phyloP scores from a whole-genome alignment of 2,797 vertebrate species.

The Melanotaenia parkinsoni region DNA sequence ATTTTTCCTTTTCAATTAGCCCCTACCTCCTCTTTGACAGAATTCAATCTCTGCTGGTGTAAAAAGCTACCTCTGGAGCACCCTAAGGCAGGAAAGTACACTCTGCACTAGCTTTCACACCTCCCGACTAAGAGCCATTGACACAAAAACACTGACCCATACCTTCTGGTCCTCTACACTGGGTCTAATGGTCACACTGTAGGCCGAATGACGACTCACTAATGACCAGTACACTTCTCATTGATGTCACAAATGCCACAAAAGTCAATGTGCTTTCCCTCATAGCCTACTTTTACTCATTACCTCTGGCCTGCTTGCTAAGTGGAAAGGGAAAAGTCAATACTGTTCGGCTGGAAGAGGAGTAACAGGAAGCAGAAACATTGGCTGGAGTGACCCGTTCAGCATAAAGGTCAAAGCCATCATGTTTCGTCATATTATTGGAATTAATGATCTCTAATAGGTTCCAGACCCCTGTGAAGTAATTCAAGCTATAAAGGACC shows the following conservation, averaged over 20 bases:
- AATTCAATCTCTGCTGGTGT: conserved; percentile 57
- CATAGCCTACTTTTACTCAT: conserved; percentile 45
- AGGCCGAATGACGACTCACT: conserved; percentile 63
- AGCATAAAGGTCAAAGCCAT: conserved; percentile 45
- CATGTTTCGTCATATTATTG: conserved; percentile 48
- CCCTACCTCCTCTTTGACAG: conserved; percentile 28
- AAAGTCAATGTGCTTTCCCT: conserved; percentile 67
- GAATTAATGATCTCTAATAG: conserved; percentile 55
- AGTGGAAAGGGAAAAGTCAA: conserved; percentile 50
- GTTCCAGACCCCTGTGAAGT: conserved; percentile 43
- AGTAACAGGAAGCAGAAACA: conserved; percentile 47
- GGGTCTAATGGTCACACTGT: conserved; percentile 62
- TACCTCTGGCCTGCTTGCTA: conserved; percentile 24
- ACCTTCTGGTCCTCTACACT: conserved; percentile 48
- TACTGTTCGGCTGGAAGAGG: conserved; percentile 45
- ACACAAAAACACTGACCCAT: conserved; percentile 73
- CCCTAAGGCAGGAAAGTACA: conserved; percentile 59
- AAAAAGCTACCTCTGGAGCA: conserved; percentile 49
- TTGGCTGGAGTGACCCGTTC: conserved; percentile 32
- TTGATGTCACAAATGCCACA: conserved; percentile 74
- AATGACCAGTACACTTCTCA: conserved; percentile 70
- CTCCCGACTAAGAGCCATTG: conserved; percentile 56
- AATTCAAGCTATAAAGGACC: conserved; percentile 48
- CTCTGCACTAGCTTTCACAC: conserved; percentile 40
- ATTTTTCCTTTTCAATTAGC: conserved; percentile 28